These are phyloP conservation scores for Ictidomys tridecemlineatus DNA, from an alignment of 2,113 vertebrate genomes.

Conservation along the genomic window DNA sequence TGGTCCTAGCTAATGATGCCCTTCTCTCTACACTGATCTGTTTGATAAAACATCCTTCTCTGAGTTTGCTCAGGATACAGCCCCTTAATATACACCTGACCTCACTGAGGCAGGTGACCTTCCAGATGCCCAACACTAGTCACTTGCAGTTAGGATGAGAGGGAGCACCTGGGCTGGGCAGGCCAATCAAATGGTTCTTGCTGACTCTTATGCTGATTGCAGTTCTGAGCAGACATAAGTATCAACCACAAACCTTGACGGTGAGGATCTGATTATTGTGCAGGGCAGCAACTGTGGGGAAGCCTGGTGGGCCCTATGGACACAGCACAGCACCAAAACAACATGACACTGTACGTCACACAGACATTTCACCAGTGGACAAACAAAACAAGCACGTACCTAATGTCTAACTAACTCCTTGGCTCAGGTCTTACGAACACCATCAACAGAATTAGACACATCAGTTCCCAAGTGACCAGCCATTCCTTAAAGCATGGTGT, in stretches of 20 bases:
- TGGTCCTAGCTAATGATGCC: not conserved
- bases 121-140: not conserved
- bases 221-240: constrained; percentile 85
- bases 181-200: constrained; percentile 65
- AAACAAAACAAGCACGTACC: too few species aligned
- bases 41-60: not conserved
- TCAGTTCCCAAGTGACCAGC: too few species aligned
- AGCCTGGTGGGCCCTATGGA: too few species aligned
- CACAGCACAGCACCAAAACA: too few species aligned
- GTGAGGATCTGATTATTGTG: constrained; percentile 99
- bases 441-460: too few species aligned
- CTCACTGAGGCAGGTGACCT: not conserved
- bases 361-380: too few species aligned
- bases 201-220: constrained; percentile 86
- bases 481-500: too few species aligned
- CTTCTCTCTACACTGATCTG: not conserved
- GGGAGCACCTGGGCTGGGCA: not conserved
- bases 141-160: not conserved
- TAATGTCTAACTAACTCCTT: too few species aligned
- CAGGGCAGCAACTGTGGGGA: too few species aligned
- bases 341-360: too few species aligned
- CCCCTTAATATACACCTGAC: not conserved
- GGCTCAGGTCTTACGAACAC: too few species aligned
- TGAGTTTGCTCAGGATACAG: not conserved
- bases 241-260: constrained; percentile 97